Conservation (phyloP, 2,113 vertebrate species). For the Buteo buteo region DNA sequence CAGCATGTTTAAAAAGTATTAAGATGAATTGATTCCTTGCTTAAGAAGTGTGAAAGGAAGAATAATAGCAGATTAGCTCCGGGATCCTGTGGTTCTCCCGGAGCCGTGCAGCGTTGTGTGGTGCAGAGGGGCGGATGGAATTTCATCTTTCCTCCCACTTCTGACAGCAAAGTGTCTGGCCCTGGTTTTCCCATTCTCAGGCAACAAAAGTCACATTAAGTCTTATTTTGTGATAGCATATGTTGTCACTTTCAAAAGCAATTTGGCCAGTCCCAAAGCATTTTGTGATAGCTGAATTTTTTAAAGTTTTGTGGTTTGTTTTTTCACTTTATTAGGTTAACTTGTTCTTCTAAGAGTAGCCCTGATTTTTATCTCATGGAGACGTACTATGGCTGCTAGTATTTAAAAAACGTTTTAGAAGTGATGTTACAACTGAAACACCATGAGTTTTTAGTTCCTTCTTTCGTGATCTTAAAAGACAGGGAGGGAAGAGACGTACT, state of each 20-base stretch:
- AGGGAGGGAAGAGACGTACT: fast-evolving
- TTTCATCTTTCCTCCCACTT: slow-evolving; percentile 26
- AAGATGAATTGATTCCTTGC: slow-evolving; percentile 50
- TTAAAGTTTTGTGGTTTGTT: neutral
- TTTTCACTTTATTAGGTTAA: neutral
- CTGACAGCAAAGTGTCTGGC: neutral
- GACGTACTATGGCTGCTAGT: neutral
- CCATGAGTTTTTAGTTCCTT: neutral
- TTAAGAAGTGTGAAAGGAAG: slow-evolving; percentile 57
- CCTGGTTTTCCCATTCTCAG: neutral
- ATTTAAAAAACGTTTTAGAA: neutral
- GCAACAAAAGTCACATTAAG: neutral
- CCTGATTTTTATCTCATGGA: neutral
- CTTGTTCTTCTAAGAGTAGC: neutral
- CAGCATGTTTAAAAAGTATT: slow-evolving; percentile 30
- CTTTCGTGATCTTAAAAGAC: neutral
- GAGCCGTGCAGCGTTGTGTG: neutral
- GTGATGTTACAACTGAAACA: neutral
- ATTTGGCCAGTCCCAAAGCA: neutral
- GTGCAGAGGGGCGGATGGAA: neutral
- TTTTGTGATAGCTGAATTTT: neutral
- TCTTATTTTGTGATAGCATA: neutral
- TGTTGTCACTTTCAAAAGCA: neutral
- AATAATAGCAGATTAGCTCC: slow-evolving; percentile 16
- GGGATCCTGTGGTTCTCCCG: neutral